Evolutionary conservation across 2,113 vertebrate genomes (phyloP), one percentile per base, ranked within the genome.

Genomic region (Solea solea): DNA sequence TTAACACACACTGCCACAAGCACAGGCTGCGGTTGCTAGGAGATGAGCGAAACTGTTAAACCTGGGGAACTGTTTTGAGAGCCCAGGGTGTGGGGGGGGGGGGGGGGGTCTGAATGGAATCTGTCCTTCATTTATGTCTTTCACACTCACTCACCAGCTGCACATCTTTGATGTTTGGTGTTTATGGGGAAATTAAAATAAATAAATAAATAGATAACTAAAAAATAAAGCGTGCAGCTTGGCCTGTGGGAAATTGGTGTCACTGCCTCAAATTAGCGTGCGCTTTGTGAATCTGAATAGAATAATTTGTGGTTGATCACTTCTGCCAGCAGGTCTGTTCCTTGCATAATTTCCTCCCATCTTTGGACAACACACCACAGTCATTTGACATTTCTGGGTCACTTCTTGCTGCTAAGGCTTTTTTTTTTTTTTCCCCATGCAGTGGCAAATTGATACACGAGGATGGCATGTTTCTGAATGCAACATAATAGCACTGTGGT

Each of bases 221-320:
- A 48, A 50, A 69, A 81, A 68, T 68, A 79, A 57, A 41, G 42
- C 42, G 62, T 64, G 64, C 56, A 1, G 54, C 49, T 58, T 82
- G 85, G 83, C 91, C 90, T 76, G 59, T 78, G 83, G 90, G 81
- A 93, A 93, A 93, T 93, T 92, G 93, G 89, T 92, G 91, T 94
- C 91, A 92, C 80, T 88, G 78, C 46, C 69, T 86, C 67, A 90
- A 93, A 93, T 92, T 92, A 92, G 86, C 48, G n/a, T 39, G 12
- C 83, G 79, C 73, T 89, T 90, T 78, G 73, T 89, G 91, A 92
- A 92, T 92, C 72, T 82, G 80, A 92, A 93, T 85, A 85, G 89
- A 86, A 89, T 89, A 75, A 93, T 93, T 93, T 90, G 84, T 62
- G 78, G 83, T 74, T 92, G 88, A 93, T 93, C 88, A 89, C 79